A percentile compares a stretch with the other conserved stretches of the same genome.
Conservation (phyloP, 2,113 vertebrate species). For the Cavia aperea region DNA sequence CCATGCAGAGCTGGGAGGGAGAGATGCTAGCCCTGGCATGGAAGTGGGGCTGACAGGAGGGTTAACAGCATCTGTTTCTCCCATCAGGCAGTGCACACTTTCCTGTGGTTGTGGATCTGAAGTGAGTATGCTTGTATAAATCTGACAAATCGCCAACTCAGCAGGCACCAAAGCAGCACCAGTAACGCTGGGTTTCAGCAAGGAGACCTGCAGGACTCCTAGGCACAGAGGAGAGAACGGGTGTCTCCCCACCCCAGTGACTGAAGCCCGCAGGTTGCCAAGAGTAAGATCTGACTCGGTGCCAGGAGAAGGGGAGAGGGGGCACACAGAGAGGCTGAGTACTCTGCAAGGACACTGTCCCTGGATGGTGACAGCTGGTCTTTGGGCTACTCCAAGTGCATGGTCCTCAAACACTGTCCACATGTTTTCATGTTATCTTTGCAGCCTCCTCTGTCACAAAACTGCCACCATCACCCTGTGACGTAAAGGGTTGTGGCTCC, state of each 20-base stretch:
- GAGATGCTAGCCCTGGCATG: not conserved
- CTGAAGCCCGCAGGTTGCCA: rapidly evolving
- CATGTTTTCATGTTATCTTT: not conserved
- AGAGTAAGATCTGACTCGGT: not conserved
- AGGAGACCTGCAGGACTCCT: not conserved
- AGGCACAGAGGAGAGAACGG: not conserved
- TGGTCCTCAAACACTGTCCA: not conserved
- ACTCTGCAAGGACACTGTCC: rapidly evolving
- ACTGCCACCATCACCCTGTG: not conserved
- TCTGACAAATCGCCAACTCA: not conserved
- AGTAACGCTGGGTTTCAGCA: not conserved
- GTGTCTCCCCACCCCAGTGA: not conserved
- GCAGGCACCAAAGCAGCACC: not conserved
- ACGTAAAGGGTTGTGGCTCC: not conserved
- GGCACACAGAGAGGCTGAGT: rapidly evolving
- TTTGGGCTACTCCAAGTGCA: not conserved
- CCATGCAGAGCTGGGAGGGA: not conserved
- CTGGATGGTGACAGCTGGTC: not conserved
- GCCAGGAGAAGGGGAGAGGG: rapidly evolving
- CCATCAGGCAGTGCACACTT: rapidly evolving
- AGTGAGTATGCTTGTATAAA: not conserved
- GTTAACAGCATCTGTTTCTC: rapidly evolving
- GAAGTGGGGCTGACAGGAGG: not conserved
- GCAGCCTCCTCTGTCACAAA: not conserved
- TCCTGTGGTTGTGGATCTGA: not conserved